Conservation (phyloP, 2,113 vertebrate species). For the Phalacrocorax pelagicus region DNA sequence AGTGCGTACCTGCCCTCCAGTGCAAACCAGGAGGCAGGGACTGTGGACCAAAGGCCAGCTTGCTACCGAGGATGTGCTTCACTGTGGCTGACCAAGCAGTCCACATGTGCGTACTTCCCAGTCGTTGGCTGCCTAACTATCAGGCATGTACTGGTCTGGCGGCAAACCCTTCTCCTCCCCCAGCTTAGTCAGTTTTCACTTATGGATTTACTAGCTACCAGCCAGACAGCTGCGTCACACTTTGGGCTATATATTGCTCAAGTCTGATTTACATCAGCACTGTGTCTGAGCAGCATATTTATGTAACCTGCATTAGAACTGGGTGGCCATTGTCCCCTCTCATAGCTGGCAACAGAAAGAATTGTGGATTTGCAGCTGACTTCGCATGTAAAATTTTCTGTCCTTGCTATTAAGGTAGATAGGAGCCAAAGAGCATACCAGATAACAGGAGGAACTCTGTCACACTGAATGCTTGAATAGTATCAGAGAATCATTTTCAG, state of each 20-base stretch:
- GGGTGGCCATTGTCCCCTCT: background rate
- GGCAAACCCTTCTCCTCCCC: background rate
- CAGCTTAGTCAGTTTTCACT: background rate
- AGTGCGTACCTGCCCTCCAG: background rate
- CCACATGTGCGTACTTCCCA: background rate
- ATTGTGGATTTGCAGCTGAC: background rate
- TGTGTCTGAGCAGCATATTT: background rate
- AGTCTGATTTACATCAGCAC: background rate
- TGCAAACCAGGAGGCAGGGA: background rate
- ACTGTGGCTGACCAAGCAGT: background rate
- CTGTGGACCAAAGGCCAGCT: accelerated
- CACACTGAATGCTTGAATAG: accelerated
- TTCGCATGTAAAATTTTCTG: background rate
- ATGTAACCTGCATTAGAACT: background rate
- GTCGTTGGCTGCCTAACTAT: background rate
- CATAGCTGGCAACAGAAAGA: background rate
- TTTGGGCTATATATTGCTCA: background rate
- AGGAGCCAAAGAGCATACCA: background rate
- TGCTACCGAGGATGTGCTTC: background rate
- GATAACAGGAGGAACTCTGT: background rate
- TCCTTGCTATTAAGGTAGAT: background rate
- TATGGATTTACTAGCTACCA: background rate
- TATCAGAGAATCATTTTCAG: background rate
- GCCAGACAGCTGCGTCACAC: background rate
- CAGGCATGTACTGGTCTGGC: background rate